Evolutionary conservation across 35 echinoderm and acorn worm genomes (phyloP), one percentile per base, ranked within the genome.

Genomic region (Nesometra sesokonis): DNA sequence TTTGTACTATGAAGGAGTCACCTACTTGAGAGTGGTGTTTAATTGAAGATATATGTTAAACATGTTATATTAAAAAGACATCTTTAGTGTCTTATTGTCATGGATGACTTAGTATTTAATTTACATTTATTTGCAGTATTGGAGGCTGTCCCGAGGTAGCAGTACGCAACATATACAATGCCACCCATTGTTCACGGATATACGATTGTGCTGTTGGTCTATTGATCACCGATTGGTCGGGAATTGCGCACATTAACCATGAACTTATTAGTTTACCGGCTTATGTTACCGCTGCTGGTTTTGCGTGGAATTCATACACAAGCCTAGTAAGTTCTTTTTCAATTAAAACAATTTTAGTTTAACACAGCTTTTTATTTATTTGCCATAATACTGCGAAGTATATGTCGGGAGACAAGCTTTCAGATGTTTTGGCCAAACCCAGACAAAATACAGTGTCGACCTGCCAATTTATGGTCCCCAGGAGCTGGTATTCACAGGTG

Each of bases 181-280:
- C 96, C 23, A 83, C 86, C 13, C 84, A 83, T 36, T 92, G 90
- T 85, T 91, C 88, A 35, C 36, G 46, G n/a, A 81, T 82, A 84
- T 89, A 94, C 46, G 80, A 83, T 7, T 87, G 85, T 90, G 90
- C 90, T 39, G 81, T 99, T 17, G 96, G 96, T 38, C 38, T 99
- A 30, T 78, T 99, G 23, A 30, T 99, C 57, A 86, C 93, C 3
- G 87, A 94, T 67, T 99, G 96, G 96, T 77, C 96, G 37, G 96
- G 96, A 35, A 36, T 77, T 40, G 88, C 47, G 17, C 87, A 79
- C 81, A 77, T 89, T 29, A 91, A 93, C 39, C 93, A 94, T 77
- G 84, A 86, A 30, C 78, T 84, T 19, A 34, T 99, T n/a, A 91
- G 89, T 32, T 94, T 90, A 90, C 96, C 96, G 23, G 92, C 83